Base-by-base conservation (phyloP, 1,140 invertebrate genomes). In the Atta colombica region DNA sequence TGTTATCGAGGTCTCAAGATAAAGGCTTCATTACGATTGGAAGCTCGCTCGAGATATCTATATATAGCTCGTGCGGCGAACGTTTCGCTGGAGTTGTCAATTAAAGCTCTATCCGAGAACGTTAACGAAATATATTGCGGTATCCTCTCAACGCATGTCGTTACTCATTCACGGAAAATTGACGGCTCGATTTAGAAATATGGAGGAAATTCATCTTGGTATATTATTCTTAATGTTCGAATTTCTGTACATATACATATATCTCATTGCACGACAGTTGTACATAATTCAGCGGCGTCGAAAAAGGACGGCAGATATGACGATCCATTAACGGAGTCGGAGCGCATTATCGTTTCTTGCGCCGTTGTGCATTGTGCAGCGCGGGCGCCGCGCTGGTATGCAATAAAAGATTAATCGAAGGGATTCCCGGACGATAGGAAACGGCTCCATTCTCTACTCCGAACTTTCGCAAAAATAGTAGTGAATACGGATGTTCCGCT, bases 351-450 rank as follows among this genome's bases (percentile, higher is more conserved):
- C 86, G 80, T 51, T 87, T 84, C 78, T 87, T 87, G 58, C 68
- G n/a, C 49, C 80, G 25, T 39, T 35, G 66, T 53, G 45, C 49
- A 71, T 65, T 74, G 80, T 74, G 77, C 60, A 5, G 55, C 28
- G 49, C 85, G 77, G 35, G 53, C 49, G 39, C 77, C 53, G 68
- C 49, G 49, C 65, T 25, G 55, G 85, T 86, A 86, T 71, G 77
- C 69, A 75, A 87, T 87, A 84, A 87, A 87, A 84, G 86, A 87
- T 87, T 87, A 87, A 87, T 87, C 80, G 80, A 72, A 75, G 80
- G 58, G 39, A 82, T 85, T 74, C 68, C 25, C 25, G 68, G 68
- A 69, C 39, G 65, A 82, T 81, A 53, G 45, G 85, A 81, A 86
- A 86, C 77, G 63, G 63, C 77, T 81, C 77, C 77, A 71, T 86